Percentiles rank a stretch among this genome's conserved stretches.
Conservation (phyloP, 1,140 invertebrate genomes). For the Popillia japonica region DNA sequence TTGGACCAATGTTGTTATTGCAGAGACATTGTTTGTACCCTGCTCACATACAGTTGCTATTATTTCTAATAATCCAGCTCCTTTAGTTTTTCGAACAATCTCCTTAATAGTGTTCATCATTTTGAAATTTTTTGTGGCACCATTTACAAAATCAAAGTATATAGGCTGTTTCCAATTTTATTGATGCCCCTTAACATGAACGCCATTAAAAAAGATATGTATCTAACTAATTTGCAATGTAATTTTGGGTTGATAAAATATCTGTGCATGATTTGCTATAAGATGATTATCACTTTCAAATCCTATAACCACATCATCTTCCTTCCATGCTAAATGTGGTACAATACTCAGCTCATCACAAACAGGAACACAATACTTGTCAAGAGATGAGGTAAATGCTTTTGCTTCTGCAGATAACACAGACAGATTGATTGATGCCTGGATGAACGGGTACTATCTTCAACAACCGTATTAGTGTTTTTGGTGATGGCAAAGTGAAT, state of each 20-base stretch:
- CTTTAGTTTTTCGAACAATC: not conserved
- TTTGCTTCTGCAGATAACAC: constrained; percentile 41
- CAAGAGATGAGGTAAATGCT: constrained; percentile 22
- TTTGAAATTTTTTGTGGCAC: not conserved
- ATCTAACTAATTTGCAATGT: not conserved
- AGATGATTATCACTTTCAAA: constrained; percentile 44
- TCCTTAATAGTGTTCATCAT: not conserved
- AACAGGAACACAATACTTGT: constrained; percentile 41
- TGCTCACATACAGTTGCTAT: not conserved
- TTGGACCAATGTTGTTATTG: not conserved
- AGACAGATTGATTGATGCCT: constrained; percentile 38
- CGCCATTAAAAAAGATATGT: not conserved
- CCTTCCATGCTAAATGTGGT: constrained; percentile 39
- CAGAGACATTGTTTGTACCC: constrained; percentile 8
- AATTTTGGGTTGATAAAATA: not conserved
- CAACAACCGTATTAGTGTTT: constrained; percentile 40
- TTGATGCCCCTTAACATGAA: constrained; percentile 16
- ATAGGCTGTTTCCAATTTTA: constrained; percentile 30
- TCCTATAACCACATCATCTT: constrained; percentile 32
- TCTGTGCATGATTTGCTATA: constrained; percentile 45
- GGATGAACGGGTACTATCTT: constrained; percentile 40
- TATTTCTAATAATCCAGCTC: not conserved
- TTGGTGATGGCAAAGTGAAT: constrained; percentile 42
- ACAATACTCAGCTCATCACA: constrained; percentile 44
- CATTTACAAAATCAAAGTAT: constrained; percentile 14